Evolutionary conservation across 2,113 vertebrate genomes (phyloP).

Genomic region (Podiceps cristatus): DNA sequence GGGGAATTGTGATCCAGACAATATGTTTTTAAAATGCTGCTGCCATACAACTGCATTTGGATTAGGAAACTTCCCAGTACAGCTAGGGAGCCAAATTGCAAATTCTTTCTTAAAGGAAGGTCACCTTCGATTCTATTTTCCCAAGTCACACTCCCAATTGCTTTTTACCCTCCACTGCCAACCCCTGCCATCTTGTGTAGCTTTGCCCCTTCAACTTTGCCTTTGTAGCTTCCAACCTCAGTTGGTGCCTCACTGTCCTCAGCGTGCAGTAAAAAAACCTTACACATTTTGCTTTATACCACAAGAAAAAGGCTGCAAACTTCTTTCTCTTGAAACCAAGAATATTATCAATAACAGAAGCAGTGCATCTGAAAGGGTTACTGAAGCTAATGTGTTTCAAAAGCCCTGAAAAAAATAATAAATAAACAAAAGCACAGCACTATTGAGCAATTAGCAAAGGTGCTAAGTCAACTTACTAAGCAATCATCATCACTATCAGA

Average conservation of each 20-base stretch:
- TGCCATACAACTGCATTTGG: neutral
- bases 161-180: neutral
- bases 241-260: neutral
- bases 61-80: neutral
- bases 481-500: constrained; percentile 42
- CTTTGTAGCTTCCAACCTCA: neutral
- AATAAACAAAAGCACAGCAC: constrained; percentile 32
- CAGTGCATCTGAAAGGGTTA: neutral
- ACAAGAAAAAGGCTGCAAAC: neutral
- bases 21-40: neutral
- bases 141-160: neutral
- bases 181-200: neutral
- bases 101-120: neutral
- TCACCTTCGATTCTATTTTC: neutral
- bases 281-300: neutral
- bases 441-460: constrained; percentile 62
- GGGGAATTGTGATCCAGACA: neutral
- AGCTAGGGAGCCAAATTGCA: neutral
- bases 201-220: neutral
- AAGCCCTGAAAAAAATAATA: neutral
- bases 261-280: neutral
- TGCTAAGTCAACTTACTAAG: constrained; percentile 57
- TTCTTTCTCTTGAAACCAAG: neutral
- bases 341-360: neutral
- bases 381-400: neutral